A percentile compares a stretch with the other conserved stretches of the same genome.
Evolutionary conservation across 2,113 vertebrate genomes (phyloP).

Genomic region (Cyrtonyx montezumae): DNA sequence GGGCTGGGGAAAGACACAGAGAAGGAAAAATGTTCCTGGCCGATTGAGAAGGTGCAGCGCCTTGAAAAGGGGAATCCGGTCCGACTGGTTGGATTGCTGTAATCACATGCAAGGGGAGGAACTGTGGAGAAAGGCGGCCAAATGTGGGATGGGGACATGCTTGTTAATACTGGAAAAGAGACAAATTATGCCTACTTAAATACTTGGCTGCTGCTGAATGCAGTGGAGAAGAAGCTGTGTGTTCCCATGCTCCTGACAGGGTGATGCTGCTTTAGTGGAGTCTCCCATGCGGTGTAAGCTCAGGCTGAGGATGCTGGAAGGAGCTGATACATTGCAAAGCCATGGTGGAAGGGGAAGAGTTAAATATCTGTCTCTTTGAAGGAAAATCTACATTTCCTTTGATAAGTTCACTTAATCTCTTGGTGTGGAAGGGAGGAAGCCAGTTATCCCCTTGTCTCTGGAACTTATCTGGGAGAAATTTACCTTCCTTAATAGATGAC

Average conservation of each 20-base stretch:
- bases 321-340: background rate
- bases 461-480: background rate
- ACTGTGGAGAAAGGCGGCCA: background rate
- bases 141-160: constrained; percentile 11
- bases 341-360: background rate
- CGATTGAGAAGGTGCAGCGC: background rate
- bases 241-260: background rate
- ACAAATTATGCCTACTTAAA: background rate
- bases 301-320: background rate
- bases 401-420: background rate
- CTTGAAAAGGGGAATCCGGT: constrained; percentile 41
- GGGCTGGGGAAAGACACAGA: background rate
- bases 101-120: constrained; percentile 21
- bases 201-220: background rate
- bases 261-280: fast-evolving
- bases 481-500: background rate
- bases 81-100: constrained; percentile 48
- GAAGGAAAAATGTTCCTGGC: background rate
- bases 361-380: background rate
- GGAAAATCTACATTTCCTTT: background rate
- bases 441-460: background rate
- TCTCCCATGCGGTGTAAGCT: background rate
- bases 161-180: background rate
- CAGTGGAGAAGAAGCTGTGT: background rate
- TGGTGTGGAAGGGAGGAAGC: background rate